Base-by-base conservation (phyloP, 2,113 vertebrate species). In the Hippocampus guttulatus region DNA sequence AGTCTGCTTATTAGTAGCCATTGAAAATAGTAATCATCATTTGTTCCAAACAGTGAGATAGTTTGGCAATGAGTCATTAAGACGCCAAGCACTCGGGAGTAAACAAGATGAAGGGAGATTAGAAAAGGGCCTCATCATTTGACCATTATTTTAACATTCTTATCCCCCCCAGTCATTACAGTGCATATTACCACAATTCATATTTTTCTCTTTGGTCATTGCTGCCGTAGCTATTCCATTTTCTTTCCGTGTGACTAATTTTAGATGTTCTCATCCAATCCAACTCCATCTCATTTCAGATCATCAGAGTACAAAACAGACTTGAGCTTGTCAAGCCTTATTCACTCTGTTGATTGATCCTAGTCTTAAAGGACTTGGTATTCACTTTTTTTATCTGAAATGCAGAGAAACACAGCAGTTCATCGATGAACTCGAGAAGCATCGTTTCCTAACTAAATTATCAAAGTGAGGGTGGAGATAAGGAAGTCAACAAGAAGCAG, bases 61-160 rank as follows among this genome's bases (percentile, higher is more conserved):
- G 67, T 27, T 68, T 16, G 45, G 20, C 40, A 70, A 58, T 55
- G 41, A 75, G 52, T 66, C 66, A 68, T 75, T 75, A 74, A 70
- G 52, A 14, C 72, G 40, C 9, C 62, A n/a, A 68, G 40, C 62
- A 51, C 54, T 61, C 41, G 67, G 64, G 30, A 71, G 58, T 76
- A 21, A 76, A 30, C 40, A 57, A 9, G 33, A 70, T 57, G 51
- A 69, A 45, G 47, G 16, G 41, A 12, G 43, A 20, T 38, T 8
- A 73, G 69, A 51, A 62, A 70, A 71, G n/a, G 3, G 54, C 41
- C 14, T 38, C 23, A 63, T 16, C 58, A 55, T 49, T 27, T 70
- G 30, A 65, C 40, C 15, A 58, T 3, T n/a, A 2, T 38, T 38
- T 38, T 38, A 38, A 38, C 33, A 38, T 38, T 5, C 33, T 38